Conservation (phyloP, 92 coral and sea anemone species). For the Blastomussa wellsi region DNA sequence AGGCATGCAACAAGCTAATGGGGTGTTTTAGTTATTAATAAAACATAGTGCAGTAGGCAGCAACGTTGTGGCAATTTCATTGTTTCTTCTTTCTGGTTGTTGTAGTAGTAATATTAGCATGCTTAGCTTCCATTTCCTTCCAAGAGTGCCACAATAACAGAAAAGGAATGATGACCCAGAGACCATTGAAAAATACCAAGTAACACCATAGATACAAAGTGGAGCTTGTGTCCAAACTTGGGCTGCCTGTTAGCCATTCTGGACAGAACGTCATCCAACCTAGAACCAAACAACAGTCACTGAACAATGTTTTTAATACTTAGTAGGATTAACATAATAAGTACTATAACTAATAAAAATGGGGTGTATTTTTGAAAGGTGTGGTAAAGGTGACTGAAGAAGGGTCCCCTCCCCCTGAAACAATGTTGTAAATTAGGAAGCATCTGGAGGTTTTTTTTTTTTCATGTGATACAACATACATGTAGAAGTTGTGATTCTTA, state of each 20-base stretch:
- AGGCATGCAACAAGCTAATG: not conserved
- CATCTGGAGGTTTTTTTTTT: too few species aligned
- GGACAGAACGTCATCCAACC: constrained; percentile 85
- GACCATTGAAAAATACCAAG: constrained; percentile 72
- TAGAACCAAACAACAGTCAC: constrained; percentile 16
- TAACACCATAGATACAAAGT: constrained; percentile 63
- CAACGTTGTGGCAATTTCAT: not conserved
- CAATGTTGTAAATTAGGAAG: too few species aligned
- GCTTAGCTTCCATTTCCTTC: constrained; percentile 23
- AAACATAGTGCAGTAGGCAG: not conserved
- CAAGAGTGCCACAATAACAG: constrained; percentile 65
- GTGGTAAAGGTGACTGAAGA: too few species aligned
- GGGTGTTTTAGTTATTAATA: not conserved
- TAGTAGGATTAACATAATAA: too few species aligned
- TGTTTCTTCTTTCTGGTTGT: constrained; percentile 14
- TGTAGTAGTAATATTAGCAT: not conserved
- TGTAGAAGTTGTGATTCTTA: too few species aligned
- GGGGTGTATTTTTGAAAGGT: too few species aligned
- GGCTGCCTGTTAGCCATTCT: constrained; percentile 74
- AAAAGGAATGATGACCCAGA: constrained; percentile 71
- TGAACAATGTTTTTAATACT: not conserved
- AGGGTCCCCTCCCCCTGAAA: too few species aligned
- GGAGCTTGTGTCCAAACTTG: constrained; percentile 60
- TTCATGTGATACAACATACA: too few species aligned
- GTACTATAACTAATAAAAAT: too few species aligned